Conservation (phyloP, 2,113 vertebrate species). For the Machaerirhynchus nigripectus region DNA sequence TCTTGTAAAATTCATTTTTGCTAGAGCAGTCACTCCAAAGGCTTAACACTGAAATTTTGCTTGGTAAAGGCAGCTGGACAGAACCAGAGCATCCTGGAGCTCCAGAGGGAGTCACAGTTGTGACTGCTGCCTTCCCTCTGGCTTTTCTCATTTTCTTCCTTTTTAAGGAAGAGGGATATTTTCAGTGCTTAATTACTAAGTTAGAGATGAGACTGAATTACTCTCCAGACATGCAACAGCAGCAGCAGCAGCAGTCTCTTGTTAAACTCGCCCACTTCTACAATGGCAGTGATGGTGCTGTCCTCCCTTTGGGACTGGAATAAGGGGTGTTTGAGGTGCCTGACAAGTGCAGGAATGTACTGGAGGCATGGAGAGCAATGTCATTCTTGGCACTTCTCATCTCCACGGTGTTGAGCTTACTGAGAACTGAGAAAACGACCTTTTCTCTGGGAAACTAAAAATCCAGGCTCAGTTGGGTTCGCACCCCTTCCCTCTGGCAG, state of each 20-base stretch:
- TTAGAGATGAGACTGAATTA: not conserved
- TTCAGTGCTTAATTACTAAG: conserved; percentile 13
- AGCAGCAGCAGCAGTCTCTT: not conserved
- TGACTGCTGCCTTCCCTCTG: not conserved
- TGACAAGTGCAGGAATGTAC: rapidly evolving
- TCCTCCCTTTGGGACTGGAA: not conserved
- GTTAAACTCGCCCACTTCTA: not conserved
- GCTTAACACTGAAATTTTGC: not conserved
- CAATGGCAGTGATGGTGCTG: not conserved
- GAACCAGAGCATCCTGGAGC: not conserved
- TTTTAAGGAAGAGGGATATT: conserved; percentile 24
- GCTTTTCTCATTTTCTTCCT: not conserved
- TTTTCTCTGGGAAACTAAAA: not conserved
- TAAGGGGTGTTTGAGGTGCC: rapidly evolving
- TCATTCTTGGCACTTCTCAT: not conserved
- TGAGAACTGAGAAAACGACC: not conserved
- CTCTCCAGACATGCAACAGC: rapidly evolving
- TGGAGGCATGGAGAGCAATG: rapidly evolving
- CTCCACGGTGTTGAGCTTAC: not conserved
- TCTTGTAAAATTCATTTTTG: not conserved
- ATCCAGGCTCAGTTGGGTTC: not conserved
- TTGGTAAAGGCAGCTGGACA: too few species aligned
- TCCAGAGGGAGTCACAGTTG: not conserved
- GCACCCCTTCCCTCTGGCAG: not conserved
- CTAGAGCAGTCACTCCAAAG: not conserved